phyloP scores from a whole-genome alignment of 2,888 invertebrate genomes.

The Cephus sareptanus region DNA sequence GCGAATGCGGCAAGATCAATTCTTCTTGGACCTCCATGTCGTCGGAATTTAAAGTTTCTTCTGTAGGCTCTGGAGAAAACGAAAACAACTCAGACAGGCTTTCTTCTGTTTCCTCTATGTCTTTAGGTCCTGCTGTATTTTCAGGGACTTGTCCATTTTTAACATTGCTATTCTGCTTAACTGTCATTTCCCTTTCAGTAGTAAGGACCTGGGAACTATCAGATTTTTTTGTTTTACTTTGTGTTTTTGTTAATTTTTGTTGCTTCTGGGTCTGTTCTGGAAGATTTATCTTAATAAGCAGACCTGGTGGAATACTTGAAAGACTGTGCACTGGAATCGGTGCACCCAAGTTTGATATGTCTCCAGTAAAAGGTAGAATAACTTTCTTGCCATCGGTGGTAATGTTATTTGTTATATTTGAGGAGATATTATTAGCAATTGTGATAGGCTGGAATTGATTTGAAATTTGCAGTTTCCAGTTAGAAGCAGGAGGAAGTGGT shows the following conservation, averaged over 20 bases:
- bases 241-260: slow-evolving; percentile 9
- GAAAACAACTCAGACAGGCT: slow-evolving; percentile 36
- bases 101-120: slow-evolving; percentile 8
- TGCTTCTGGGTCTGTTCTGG: slow-evolving; percentile 45
- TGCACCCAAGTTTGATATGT: slow-evolving; percentile 58
- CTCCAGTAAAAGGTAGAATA: slow-evolving; percentile 59
- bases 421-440: slow-evolving; percentile 47
- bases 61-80: slow-evolving; percentile 31
- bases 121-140: not conserved
- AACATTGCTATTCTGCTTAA: not conserved
- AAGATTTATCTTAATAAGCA: slow-evolving; percentile 60
- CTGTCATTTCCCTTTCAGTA: not conserved
- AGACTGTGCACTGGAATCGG: slow-evolving; percentile 62
- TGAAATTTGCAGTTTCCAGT: slow-evolving; percentile 56
- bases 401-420: slow-evolving; percentile 40
- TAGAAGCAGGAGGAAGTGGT: slow-evolving; percentile 53
- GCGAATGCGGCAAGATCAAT: slow-evolving; percentile 28
- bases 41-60: slow-evolving; percentile 22
- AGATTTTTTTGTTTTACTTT: slow-evolving; percentile 28
- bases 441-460: slow-evolving; percentile 60
- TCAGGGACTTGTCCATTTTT: slow-evolving; percentile 25
- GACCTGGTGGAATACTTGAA: slow-evolving; percentile 61
- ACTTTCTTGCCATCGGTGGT: slow-evolving; percentile 55
- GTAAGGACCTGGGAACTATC: not conserved
- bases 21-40: slow-evolving; percentile 38